Percentiles rank a stretch among this genome's conserved stretches.
Conservation (phyloP, 1,140 invertebrate genomes). For the Caenorhabditis tropicalis region DNA sequence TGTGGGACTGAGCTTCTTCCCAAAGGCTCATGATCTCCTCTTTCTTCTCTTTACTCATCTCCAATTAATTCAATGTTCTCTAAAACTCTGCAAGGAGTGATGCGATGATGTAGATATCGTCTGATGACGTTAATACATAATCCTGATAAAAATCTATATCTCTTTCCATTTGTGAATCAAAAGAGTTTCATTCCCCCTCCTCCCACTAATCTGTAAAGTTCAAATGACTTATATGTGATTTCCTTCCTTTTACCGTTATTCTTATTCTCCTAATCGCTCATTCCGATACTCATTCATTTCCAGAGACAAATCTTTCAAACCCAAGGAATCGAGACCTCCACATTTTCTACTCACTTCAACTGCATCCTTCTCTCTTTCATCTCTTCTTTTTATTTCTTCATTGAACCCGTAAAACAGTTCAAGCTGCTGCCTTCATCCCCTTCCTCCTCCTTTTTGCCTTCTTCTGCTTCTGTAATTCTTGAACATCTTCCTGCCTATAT, state of each 20-base stretch:
- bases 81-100: not conserved
- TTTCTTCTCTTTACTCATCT: not conserved
- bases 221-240: not conserved
- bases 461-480: not conserved
- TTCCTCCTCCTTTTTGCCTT: not conserved
- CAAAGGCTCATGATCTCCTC: not conserved
- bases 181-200: not conserved
- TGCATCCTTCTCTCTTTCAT: not conserved
- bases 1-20: not conserved
- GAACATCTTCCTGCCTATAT: not conserved
- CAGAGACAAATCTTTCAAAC: not conserved
- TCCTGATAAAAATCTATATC: not conserved
- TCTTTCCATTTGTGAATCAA: too few relatives aligned
- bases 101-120: not conserved
- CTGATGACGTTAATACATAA: constrained; percentile 26
- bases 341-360: not conserved
- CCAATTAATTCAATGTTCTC: not conserved
- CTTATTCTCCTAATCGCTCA: not conserved
- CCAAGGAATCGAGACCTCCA: not conserved
- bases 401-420: not conserved
- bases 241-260: not conserved
- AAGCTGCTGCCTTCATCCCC: constrained; percentile 26
- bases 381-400: not conserved
- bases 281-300: not conserved
- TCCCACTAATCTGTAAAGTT: constrained; percentile 6